phyloP scores from a whole-genome alignment of 2,797 vertebrate species.

The Fringilla coelebs region DNA sequence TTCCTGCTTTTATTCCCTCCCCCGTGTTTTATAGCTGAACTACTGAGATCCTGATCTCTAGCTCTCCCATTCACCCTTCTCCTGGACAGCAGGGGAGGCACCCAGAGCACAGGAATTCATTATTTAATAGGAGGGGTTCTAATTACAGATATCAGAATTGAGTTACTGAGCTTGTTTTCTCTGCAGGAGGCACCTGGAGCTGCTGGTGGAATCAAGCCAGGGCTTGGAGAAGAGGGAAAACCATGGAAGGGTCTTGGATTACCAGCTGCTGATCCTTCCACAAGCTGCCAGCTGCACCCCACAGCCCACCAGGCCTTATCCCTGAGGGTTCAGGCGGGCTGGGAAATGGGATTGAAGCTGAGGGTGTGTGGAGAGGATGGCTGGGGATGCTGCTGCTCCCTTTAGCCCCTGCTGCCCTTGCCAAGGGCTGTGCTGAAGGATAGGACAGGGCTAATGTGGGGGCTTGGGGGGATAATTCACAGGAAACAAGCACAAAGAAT shows the following conservation, averaged over 20 bases:
- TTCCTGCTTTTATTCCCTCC: not conserved
- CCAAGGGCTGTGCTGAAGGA: fast-evolving
- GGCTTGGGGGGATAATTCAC: not conserved
- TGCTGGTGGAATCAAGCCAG: not conserved
- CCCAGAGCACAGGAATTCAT: conserved; percentile 15
- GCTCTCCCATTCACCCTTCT: not conserved
- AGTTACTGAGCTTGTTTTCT: not conserved
- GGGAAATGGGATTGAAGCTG: not conserved
- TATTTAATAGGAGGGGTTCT: conserved; percentile 55
- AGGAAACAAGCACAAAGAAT: not conserved
- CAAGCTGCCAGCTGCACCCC: not conserved
- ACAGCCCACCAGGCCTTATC: not conserved
- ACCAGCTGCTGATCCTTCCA: too few species aligned
- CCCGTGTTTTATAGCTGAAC: not conserved
- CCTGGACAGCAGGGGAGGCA: not conserved
- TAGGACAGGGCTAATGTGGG: fast-evolving
- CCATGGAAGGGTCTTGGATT: not conserved
- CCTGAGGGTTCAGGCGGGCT: too few species aligned
- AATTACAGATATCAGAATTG: conserved; percentile 31
- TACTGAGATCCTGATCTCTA: not conserved
- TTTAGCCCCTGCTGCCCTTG: not conserved
- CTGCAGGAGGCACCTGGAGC: not conserved
- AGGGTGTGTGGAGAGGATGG: not conserved
- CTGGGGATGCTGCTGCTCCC: not conserved
- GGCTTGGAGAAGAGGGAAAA: not conserved